Base-by-base conservation (phyloP, 2,797 vertebrate genomes). In the Okamejei kenojei region DNA sequence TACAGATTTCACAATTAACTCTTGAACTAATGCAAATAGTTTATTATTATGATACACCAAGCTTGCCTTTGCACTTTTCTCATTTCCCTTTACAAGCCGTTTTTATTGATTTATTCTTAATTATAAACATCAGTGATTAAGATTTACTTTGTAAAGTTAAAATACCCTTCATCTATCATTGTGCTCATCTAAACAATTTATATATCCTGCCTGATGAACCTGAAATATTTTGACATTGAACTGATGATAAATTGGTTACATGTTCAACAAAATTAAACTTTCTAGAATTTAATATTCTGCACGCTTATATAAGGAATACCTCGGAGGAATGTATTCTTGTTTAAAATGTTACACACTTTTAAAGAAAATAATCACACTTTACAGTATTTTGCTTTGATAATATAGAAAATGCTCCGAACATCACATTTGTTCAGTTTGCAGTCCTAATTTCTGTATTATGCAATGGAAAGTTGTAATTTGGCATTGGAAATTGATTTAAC, bases 221-320 rank as follows among this genome's bases (percentile, higher is more conserved):
- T 63, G 61, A 88, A 65, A 88, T 65, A 63, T 9, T 65, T 65
- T 61, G 54, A 88, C 61, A 80, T 88, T 32, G 58, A 29, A 88
- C 11, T 65, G 45, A 88, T 88, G 82, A 88, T 63, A 65, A 88
- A 65, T 58, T 88, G 61, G 65, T 88, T 65, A 63, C 82, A 61
- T 32, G 61, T 88, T 88, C 15, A 61, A 26, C 58, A 88, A 65
- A 65, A 65, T 17, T 88, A 88, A 65, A 11, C 15, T 86, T 80
- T 80, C 79, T 45, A 45, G 7, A 21, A 80, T 80, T 19, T 80
- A 21, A 21, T 2, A 45, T 23, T 21, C 17, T 21, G 19, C 21
- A 32, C 15, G 1, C 77, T 79, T 19, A 71, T 19, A 80, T 7
- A 76, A 76, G 78, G n/a, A 80, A 80, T 6, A 80, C 35, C 32